Percentiles rank a stretch among this genome's conserved stretches.
phyloP scores from a whole-genome alignment of 2,888 invertebrate species.

The Diaphora mendica region DNA sequence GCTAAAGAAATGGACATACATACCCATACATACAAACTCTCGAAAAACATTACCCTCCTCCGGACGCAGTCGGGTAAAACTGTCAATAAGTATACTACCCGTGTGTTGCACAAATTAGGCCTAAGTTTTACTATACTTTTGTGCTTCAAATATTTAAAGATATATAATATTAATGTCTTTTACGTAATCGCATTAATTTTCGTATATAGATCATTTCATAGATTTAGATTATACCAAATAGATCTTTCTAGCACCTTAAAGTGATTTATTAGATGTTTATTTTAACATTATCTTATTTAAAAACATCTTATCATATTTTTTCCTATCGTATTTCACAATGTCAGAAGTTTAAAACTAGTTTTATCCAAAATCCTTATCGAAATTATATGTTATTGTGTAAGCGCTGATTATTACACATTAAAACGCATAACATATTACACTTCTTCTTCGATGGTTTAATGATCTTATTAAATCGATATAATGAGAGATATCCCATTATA shows the following conservation, averaged over 20 bases:
- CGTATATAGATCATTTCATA: too few relatives aligned
- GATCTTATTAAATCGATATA: too few relatives aligned
- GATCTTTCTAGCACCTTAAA: not conserved
- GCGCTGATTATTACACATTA: not conserved
- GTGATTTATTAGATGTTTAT: not conserved
- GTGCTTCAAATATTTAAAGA: not conserved
- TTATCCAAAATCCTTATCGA: not conserved
- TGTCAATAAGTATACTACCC: too few relatives aligned
- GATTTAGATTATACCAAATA: not conserved
- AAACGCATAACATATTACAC: too few relatives aligned
- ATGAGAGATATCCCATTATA: too few relatives aligned
- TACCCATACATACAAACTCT: too few relatives aligned
- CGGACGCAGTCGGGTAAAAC: too few relatives aligned
- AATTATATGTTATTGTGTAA: conserved; percentile 1
- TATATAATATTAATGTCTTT: not conserved
- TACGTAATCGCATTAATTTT: not conserved
- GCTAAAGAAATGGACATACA: too few relatives aligned
- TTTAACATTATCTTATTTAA: not conserved
- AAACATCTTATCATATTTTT: not conserved
- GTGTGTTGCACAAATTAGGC: too few relatives aligned
- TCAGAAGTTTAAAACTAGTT: not conserved
- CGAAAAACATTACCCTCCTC: too few relatives aligned
- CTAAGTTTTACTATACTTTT: too few relatives aligned
- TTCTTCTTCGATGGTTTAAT: too few relatives aligned
- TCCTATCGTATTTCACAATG: not conserved